Conservation (phyloP, 1,140 invertebrate genomes). For the Pseudobourletiella spinata region DNA sequence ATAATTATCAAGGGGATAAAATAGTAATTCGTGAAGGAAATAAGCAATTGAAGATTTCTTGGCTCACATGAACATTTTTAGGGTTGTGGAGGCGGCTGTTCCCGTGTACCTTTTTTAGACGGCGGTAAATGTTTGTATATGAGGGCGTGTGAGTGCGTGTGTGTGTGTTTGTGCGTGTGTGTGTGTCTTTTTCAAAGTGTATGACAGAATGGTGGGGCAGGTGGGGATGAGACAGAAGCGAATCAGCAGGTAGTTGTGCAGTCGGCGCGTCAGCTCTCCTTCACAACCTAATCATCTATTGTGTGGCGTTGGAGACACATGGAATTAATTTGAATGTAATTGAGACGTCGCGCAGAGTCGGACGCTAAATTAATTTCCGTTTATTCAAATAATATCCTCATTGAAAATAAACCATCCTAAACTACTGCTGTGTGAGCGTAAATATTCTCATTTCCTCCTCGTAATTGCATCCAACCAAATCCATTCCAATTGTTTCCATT, state of each 20-base stretch:
- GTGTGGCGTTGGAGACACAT: conserved; percentile 15
- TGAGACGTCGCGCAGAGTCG: conserved; percentile 21
- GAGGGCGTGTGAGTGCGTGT: background rate
- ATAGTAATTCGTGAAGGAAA: background rate
- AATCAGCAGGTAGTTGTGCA: background rate
- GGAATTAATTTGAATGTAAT: conserved; percentile 27
- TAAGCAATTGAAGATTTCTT: background rate
- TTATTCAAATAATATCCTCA: conserved; percentile 20
- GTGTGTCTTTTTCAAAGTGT: no score
- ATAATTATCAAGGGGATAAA: no score
- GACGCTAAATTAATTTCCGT: conserved; percentile 23
- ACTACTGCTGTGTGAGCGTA: conserved; percentile 1
- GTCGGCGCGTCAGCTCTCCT: conserved; percentile 2
- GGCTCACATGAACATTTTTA: background rate
- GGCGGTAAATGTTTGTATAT: no score
- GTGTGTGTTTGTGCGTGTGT: background rate
- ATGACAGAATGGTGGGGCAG: background rate
- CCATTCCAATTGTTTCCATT: background rate
- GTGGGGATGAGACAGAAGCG: background rate
- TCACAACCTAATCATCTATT: conserved; percentile 18
- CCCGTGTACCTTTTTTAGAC: no score
- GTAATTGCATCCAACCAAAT: conserved; percentile 9
- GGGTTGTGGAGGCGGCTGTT: background rate
- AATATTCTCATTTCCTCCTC: conserved; percentile 24
- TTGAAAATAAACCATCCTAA: background rate